Evolutionary conservation across 1,140 invertebrate species (phyloP).

Genomic region (Brachionus plicatilis): DNA sequence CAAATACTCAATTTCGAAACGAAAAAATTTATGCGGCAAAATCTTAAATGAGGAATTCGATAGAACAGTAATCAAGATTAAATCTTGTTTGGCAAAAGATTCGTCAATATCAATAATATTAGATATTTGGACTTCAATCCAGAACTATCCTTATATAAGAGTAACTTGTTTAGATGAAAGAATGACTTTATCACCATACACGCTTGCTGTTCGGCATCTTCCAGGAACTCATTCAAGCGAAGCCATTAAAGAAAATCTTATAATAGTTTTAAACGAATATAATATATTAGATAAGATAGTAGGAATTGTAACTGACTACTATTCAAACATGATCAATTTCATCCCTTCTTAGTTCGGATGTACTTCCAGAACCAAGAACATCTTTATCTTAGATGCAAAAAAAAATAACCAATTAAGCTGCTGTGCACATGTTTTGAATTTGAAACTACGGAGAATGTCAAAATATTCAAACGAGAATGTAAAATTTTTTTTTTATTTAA

Average conservation of each 20-base stretch:
- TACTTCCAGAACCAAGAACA: neutral
- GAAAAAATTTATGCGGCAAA: neutral
- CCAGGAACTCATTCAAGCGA: neutral
- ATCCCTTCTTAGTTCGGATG: neutral
- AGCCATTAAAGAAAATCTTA: neutral
- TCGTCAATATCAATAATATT: neutral
- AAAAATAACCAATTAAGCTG: neutral
- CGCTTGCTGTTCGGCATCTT: neutral
- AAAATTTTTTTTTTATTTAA: no score
- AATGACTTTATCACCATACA: neutral
- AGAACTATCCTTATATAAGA: neutral
- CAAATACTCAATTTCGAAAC: neutral
- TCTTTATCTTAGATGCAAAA: neutral
- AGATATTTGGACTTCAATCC: neutral
- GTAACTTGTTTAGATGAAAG: neutral
- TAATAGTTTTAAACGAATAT: neutral
- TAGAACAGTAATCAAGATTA: neutral
- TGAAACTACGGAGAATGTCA: neutral
- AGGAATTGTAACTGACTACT: neutral
- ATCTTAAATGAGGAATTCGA: no score
- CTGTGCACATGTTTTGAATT: neutral
- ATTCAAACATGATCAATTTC: neutral
- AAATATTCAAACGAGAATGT: neutral
- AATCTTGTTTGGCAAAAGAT: neutral
- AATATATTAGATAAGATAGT: neutral